phyloP scores from a whole-genome alignment of 2,888 invertebrate genomes.

The Trachelus iudaicus region DNA sequence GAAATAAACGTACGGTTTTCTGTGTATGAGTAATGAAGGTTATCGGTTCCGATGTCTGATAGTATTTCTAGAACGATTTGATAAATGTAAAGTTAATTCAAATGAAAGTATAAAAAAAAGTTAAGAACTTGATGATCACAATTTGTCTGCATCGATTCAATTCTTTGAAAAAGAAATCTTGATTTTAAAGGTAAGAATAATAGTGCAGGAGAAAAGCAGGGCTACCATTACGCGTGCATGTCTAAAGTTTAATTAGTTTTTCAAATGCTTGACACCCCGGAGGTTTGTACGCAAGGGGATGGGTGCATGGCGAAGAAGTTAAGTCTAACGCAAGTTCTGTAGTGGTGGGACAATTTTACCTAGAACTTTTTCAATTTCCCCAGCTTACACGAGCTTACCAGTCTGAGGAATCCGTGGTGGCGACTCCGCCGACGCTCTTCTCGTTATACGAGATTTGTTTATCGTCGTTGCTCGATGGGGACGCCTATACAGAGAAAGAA shows the following conservation, averaged over 20 bases:
- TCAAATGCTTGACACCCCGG: conserved; percentile 49
- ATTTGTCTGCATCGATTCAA: neutral
- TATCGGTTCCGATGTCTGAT: neutral
- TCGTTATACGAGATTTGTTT: conserved; percentile 42
- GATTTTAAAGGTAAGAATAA: neutral
- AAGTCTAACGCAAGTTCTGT: conserved; percentile 51
- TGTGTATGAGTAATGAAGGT: neutral
- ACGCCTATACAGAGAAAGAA: neutral
- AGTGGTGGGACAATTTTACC: conserved; percentile 58
- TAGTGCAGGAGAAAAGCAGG: neutral
- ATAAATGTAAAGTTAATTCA: neutral
- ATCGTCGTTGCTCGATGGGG: conserved; percentile 20
- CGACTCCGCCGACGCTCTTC: conserved; percentile 34
- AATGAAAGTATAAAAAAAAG: neutral
- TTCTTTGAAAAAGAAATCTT: neutral
- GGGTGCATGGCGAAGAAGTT: conserved; percentile 22
- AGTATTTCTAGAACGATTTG: neutral
- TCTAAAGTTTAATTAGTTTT: conserved; percentile 66
- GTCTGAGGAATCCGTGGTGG: conserved; percentile 24
- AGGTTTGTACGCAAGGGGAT: conserved; percentile 7
- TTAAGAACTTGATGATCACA: neutral
- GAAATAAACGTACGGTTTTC: neutral
- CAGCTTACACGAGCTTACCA: conserved; percentile 38
- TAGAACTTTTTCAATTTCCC: conserved; percentile 65
- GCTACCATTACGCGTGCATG: conserved; percentile 31